phyloP scores from a whole-genome alignment of 1,140 invertebrate genomes.

The Ceratosolen solmsi region DNA sequence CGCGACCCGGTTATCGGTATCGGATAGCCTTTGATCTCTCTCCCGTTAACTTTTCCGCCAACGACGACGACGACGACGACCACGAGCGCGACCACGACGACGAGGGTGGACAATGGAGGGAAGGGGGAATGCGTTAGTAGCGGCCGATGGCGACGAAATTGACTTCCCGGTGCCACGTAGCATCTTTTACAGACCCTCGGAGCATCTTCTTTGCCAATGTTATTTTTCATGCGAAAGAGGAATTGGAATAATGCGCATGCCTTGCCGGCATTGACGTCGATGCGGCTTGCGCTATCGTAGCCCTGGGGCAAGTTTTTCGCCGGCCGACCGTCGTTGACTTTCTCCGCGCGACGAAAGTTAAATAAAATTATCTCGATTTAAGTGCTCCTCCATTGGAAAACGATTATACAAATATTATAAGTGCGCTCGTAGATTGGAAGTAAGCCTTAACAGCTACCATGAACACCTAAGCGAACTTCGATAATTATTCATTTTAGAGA shows the following conservation, averaged over 20 bases:
- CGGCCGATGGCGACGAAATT: too few relatives aligned
- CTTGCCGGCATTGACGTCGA: too few relatives aligned
- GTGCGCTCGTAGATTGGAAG: not conserved
- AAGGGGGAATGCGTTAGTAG: too few relatives aligned
- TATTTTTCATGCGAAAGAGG: too few relatives aligned
- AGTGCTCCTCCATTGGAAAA: not conserved
- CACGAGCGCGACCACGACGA: too few relatives aligned
- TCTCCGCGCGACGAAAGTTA: not conserved
- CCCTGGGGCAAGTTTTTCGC: not conserved
- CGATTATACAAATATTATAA: not conserved
- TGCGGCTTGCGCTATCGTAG: not conserved
- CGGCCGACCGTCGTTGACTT: not conserved
- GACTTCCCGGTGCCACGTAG: too few relatives aligned
- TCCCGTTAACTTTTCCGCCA: conserved; percentile 20
- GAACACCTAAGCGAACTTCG: not conserved
- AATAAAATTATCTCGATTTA: not conserved
- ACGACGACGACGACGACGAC: not conserved
- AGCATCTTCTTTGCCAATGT: too few relatives aligned
- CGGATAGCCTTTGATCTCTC: conserved; percentile 1
- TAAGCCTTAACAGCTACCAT: not conserved
- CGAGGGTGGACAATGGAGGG: too few relatives aligned
- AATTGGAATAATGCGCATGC: too few relatives aligned
- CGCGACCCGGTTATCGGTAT: conserved; percentile 2
- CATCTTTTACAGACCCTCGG: too few relatives aligned
- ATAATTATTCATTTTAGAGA: conserved; percentile 29